These are phyloP conservation scores for Napeogenes sylphis DNA, from an alignment of 2,888 invertebrate genomes.

Conservation along the genomic window DNA sequence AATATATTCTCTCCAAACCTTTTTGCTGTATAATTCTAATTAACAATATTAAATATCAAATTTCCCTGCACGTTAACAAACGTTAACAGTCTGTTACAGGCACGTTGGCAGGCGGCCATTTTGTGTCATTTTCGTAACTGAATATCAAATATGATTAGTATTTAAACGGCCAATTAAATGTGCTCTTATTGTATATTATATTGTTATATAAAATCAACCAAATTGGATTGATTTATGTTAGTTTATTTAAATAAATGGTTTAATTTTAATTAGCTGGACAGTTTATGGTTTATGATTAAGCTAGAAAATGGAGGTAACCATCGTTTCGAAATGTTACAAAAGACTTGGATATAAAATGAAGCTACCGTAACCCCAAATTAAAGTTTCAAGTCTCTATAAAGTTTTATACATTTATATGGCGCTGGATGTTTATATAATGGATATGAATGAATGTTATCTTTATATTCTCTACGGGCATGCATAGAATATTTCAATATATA, in stretches of 20 bases:
- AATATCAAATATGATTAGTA: neutral
- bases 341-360: neutral
- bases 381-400: neutral
- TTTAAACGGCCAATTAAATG: neutral
- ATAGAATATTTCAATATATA: no score
- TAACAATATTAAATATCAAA: neutral
- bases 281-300: no score
- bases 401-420: neutral
- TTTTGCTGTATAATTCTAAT: neutral
- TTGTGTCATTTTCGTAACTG: conserved; percentile 1
- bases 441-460: conserved; percentile 1
- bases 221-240: no score
- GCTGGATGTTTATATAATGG: neutral
- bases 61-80: neutral
- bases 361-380: no score
- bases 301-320: no score
- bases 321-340: neutral
- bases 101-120: neutral
- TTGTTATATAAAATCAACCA: no score
- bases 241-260: no score
- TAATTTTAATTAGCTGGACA: no score
- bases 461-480: neutral
- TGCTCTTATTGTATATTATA: no score
- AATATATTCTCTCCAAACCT: neutral
- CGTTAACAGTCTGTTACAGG: neutral